These are phyloP conservation scores for Hemitrygon akajei DNA, from an alignment of 2,797 vertebrate genomes.

Conservation along the genomic window DNA sequence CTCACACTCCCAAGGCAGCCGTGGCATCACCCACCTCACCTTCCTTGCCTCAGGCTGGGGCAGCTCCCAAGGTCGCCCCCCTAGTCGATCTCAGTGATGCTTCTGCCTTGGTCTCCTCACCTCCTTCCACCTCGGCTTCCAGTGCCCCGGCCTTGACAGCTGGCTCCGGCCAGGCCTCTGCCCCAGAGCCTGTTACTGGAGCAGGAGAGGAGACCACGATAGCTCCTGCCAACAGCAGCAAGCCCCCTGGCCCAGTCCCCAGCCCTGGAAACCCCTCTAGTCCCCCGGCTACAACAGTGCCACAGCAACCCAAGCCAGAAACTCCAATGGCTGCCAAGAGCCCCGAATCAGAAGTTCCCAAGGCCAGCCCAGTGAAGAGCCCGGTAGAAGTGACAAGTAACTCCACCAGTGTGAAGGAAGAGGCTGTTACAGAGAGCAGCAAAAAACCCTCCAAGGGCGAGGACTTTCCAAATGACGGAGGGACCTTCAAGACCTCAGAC, in stretches of 20 bases:
- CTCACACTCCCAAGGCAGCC: slow-evolving; percentile 60
- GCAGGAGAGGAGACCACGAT: slow-evolving; percentile 47
- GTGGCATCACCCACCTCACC: slow-evolving; percentile 51
- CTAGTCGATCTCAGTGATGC: slow-evolving; percentile 87
- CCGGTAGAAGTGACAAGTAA: slow-evolving; percentile 60
- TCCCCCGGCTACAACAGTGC: slow-evolving; percentile 52
- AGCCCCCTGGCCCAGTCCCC: slow-evolving; percentile 49
- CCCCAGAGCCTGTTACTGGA: background rate
- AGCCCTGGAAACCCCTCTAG: slow-evolving; percentile 48
- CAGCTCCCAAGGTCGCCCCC: slow-evolving; percentile 64
- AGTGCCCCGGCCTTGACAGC: background rate
- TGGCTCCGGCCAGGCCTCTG: background rate
- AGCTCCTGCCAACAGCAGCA: slow-evolving; percentile 49
- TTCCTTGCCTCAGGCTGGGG: slow-evolving; percentile 52
- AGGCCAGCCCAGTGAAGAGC: slow-evolving; percentile 58
- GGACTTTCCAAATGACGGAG: slow-evolving; percentile 87
- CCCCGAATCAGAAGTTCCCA: slow-evolving; percentile 58
- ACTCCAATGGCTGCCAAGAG: slow-evolving; percentile 53
- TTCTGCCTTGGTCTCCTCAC: slow-evolving; percentile 42
- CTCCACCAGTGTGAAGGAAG: slow-evolving; percentile 68
- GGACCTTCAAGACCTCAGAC: slow-evolving; percentile 80
- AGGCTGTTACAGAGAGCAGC: slow-evolving; percentile 62
- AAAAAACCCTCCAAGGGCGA: slow-evolving; percentile 66
- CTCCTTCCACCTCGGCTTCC: background rate
- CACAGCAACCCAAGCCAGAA: slow-evolving; percentile 58